phyloP scores from a whole-genome alignment of 64 coral and sea anemone species.

The Montipora cactus region DNA sequence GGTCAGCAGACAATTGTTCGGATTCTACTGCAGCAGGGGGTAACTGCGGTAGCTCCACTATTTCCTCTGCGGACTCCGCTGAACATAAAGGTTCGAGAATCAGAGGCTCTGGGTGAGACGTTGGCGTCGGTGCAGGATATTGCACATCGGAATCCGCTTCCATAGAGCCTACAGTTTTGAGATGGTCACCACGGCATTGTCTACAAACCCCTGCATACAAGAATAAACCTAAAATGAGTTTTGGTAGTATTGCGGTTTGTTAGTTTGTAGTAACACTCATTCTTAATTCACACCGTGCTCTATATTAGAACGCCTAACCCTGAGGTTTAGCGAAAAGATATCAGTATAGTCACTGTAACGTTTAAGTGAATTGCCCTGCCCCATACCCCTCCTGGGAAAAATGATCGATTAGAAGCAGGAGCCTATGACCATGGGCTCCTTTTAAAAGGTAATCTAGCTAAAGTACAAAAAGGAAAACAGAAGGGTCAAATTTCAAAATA shows the following conservation, averaged over 20 bases:
- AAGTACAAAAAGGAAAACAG: not conserved
- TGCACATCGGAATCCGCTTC: slow-evolving; percentile 6
- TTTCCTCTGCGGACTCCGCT: slow-evolving; percentile 1
- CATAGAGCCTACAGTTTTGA: not conserved
- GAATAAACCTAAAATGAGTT: not conserved
- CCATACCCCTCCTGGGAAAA: not conserved
- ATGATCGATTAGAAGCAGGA: not conserved
- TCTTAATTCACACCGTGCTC: slow-evolving; percentile 1
- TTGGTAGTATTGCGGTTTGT: slow-evolving; percentile 1
- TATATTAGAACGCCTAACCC: not conserved
- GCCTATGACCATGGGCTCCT: not conserved
- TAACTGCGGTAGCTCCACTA: slow-evolving; percentile 17
- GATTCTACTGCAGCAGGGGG: slow-evolving; percentile 15
- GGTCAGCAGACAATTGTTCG: slow-evolving; percentile 24
- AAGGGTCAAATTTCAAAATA: slow-evolving; percentile 18
- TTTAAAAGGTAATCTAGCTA: not conserved
- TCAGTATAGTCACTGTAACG: not conserved
- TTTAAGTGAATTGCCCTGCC: not conserved
- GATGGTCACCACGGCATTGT: slow-evolving; percentile 34
- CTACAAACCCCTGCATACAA: slow-evolving; percentile 7
- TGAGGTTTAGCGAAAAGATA: not conserved
- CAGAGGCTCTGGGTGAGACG: slow-evolving; percentile 10
- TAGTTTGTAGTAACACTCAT: slow-evolving; percentile 11
- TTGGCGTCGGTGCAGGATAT: not conserved
- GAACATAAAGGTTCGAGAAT: slow-evolving; percentile 20